These are phyloP conservation scores for Steinernema khuongi DNA, from an alignment of 1,140 invertebrate genomes.

Conservation along the genomic window DNA sequence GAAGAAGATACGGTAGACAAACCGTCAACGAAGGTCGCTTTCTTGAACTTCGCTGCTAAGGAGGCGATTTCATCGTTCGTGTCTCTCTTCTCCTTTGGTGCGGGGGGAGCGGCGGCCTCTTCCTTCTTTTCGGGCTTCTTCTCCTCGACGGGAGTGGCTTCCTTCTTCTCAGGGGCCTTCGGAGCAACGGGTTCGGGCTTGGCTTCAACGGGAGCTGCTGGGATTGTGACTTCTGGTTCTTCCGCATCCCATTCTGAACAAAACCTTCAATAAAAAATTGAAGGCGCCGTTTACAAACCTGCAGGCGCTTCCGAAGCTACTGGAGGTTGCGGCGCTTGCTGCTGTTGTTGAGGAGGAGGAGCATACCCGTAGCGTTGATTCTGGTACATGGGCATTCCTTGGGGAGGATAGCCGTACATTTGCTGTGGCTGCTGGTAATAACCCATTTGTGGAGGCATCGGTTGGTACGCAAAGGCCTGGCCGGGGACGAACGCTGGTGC, in stretches of 20 bases:
- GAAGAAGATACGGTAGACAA: slow-evolving; percentile 16
- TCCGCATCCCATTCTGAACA: slow-evolving; percentile 16
- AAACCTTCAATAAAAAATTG: not conserved
- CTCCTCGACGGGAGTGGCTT: not conserved
- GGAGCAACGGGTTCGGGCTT: not conserved
- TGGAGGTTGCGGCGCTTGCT: slow-evolving; percentile 4
- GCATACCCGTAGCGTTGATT: slow-evolving; percentile 16
- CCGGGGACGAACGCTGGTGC: slow-evolving; percentile 48
- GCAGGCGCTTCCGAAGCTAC: not conserved
- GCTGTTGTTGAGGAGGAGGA: not conserved
- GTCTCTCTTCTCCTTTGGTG: slow-evolving; percentile 20
- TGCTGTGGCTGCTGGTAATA: slow-evolving; percentile 21
- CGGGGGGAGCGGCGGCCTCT: not conserved
- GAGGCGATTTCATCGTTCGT: slow-evolving; percentile 11
- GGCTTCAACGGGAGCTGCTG: not conserved
- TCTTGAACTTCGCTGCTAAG: slow-evolving; percentile 27
- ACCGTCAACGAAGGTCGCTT: slow-evolving; percentile 28
- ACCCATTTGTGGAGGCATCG: slow-evolving; percentile 12
- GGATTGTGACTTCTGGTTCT: not conserved
- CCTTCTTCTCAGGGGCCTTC: not conserved
- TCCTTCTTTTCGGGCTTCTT: slow-evolving; percentile 19
- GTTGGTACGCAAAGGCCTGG: slow-evolving; percentile 20
- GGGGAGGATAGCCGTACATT: not conserved
- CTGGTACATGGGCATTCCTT: not conserved
- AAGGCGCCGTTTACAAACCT: not conserved